Conservation (phyloP, 2,888 invertebrate genomes). For the Branchipolynoe longqiensis region DNA sequence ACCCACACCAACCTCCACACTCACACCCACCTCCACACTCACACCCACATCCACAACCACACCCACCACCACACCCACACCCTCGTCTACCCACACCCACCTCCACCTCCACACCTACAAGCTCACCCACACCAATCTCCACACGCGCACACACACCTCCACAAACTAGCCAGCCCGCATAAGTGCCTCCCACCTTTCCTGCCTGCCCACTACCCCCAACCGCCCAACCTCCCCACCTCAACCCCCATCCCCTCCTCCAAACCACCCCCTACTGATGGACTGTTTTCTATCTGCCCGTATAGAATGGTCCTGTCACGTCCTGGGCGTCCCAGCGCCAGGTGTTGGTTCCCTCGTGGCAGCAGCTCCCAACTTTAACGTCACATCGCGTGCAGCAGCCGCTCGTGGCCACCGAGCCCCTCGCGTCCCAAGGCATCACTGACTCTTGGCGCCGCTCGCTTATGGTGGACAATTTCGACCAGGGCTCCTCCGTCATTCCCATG, state of each 20-base stretch:
- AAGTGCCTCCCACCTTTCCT: conserved; percentile 3
- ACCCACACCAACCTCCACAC: no score
- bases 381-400: conserved; percentile 78
- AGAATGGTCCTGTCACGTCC: conserved; percentile 87
- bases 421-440: conserved; percentile 80
- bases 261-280: background rate
- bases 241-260: background rate
- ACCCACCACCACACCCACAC: no score
- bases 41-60: no score
- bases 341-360: conserved; percentile 90
- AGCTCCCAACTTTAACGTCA: conserved; percentile 83
- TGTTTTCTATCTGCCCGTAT: conserved; percentile 59
- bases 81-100: no score
- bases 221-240: background rate
- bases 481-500: conserved; percentile 65
- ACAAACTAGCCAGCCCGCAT: no score
- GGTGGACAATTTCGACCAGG: conserved; percentile 66
- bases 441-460: conserved; percentile 88
- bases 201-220: background rate
- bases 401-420: conserved; percentile 75
- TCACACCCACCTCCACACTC: no score
- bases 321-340: conserved; percentile 90
- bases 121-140: no score
- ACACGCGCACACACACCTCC: no score
- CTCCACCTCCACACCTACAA: no score